phyloP scores from a whole-genome alignment of 2,888 invertebrate species.

The Malacosoma neustria region DNA sequence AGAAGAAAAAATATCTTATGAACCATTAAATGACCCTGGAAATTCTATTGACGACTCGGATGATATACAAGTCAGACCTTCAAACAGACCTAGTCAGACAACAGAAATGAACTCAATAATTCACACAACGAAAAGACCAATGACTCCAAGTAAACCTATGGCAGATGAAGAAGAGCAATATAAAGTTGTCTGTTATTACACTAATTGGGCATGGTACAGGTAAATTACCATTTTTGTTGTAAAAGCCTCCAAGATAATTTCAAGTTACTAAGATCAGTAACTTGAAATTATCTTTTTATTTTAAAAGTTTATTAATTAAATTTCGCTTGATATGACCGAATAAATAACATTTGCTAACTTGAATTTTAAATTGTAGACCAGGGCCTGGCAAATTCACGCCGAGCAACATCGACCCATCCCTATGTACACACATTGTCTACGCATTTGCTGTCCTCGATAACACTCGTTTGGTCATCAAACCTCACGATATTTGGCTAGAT shows the following conservation, averaged over 20 bases:
- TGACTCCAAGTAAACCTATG: conserved; percentile 19
- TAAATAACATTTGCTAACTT: too few relatives aligned
- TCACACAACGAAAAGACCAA: conserved; percentile 34
- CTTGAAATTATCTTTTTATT: too few relatives aligned
- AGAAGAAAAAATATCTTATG: conserved; percentile 23
- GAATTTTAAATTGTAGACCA: conserved; percentile 69
- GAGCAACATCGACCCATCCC: conserved; percentile 85
- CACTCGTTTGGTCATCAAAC: conserved; percentile 83
- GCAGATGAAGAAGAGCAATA: conserved; percentile 53
- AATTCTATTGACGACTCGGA: conserved; percentile 48
- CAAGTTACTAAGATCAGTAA: too few relatives aligned
- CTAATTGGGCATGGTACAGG: conserved; percentile 95
- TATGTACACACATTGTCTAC: conserved; percentile 94
- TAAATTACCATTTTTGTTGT: too few relatives aligned
- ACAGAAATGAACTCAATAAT: conserved; percentile 11
- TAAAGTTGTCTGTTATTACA: conserved; percentile 93
- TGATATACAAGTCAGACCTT: conserved; percentile 55
- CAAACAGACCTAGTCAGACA: conserved; percentile 14
- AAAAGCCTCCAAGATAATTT: too few relatives aligned
- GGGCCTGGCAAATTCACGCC: conserved; percentile 87
- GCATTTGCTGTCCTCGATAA: conserved; percentile 92
- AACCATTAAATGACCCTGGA: conserved; percentile 30
- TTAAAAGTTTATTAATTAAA: conserved; percentile 1
- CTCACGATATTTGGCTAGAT: conserved; percentile 92
- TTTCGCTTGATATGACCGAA: too few relatives aligned